A percentile compares a stretch with the other conserved stretches of the same genome.
Evolutionary conservation across 2,113 vertebrate species (phyloP).

Genomic region (Gymnogyps californianus): DNA sequence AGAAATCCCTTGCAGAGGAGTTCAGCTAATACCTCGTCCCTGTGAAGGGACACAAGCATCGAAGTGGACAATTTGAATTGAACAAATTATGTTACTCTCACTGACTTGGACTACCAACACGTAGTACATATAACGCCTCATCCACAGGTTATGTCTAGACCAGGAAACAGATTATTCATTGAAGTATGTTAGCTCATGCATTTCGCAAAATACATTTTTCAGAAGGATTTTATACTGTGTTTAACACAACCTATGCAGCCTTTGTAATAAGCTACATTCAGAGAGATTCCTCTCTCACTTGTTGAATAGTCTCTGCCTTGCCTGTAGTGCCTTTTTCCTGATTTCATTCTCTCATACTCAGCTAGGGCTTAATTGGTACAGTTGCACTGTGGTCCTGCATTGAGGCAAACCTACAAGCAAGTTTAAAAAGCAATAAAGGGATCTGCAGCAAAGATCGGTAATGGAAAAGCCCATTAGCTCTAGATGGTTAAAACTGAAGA

Average conservation of each 20-base stretch:
- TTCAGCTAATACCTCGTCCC: neutral
- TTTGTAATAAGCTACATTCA: neutral
- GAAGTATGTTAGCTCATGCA: neutral
- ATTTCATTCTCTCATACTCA: neutral
- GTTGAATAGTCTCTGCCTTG: neutral
- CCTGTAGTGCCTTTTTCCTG: neutral
- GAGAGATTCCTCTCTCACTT: neutral
- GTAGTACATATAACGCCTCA: rapidly evolving
- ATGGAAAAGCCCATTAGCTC: neutral
- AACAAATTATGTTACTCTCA: neutral
- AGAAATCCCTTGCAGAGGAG: neutral
- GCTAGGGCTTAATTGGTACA: neutral
- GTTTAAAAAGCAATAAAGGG: neutral
- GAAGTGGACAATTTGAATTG: neutral
- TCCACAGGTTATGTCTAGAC: neutral
- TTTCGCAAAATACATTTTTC: neutral
- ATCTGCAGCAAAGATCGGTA: neutral
- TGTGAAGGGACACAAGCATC: neutral
- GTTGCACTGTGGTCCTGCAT: neutral
- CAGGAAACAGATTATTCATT: neutral
- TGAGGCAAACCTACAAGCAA: neutral
- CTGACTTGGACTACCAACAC: neutral
- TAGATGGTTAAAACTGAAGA: neutral
- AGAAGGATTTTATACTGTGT: neutral
- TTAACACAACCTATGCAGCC: neutral